These are phyloP conservation scores for Dorcus hopei DNA, from an alignment of 2,888 invertebrate species.

Conservation along the genomic window DNA sequence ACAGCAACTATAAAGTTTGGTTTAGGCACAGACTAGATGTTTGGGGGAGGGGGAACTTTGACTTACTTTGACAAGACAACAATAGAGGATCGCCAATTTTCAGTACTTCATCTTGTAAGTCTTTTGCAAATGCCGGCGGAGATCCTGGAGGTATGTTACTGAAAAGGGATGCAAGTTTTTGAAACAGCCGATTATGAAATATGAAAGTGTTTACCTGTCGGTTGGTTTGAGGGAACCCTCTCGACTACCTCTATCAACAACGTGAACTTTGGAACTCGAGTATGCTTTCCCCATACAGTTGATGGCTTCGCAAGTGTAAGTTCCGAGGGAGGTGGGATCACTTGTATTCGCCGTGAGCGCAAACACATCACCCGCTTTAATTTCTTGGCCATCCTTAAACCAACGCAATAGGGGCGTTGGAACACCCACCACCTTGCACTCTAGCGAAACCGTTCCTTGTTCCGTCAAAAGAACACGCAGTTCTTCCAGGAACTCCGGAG, in stretches of 20 bases:
- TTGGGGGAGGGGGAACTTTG: neutral
- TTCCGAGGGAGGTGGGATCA: constrained; percentile 82
- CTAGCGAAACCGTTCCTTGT: constrained; percentile 84
- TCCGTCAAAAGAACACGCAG: constrained; percentile 79
- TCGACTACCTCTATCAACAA: constrained; percentile 68
- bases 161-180: neutral
- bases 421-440: constrained; percentile 89
- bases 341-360: constrained; percentile 80
- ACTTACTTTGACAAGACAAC: constrained; percentile 70
- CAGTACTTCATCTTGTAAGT: constrained; percentile 70
- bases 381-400: constrained; percentile 84
- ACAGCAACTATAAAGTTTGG: constrained; percentile 60
- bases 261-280: constrained; percentile 81
- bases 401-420: constrained; percentile 70
- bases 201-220: constrained; percentile 54
- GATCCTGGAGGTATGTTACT: constrained; percentile 54
- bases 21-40: neutral
- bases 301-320: constrained; percentile 82
- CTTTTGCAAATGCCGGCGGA: constrained; percentile 75
- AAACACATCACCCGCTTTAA: constrained; percentile 86
- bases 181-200: too few species aligned
- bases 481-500: constrained; percentile 83
- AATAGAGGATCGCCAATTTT: constrained; percentile 74
- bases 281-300: constrained; percentile 86
- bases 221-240: constrained; percentile 68